These are phyloP conservation scores for Rhagoletis pomonella DNA, from an alignment of 1,140 invertebrate species.

Conservation along the genomic window DNA sequence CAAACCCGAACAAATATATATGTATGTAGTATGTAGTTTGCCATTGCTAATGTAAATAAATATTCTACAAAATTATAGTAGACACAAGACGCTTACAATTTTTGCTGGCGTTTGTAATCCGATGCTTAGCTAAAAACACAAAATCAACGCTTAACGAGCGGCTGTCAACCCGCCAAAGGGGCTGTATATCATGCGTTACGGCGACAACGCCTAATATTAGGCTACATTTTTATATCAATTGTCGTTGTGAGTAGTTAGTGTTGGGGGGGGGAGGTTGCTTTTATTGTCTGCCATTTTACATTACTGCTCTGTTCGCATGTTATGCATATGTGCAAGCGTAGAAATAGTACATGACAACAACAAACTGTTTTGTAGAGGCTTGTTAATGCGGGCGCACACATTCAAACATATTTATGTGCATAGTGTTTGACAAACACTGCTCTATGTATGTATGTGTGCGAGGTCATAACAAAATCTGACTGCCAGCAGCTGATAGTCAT, in stretches of 20 bases:
- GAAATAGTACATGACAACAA: too few species aligned
- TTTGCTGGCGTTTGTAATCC: not conserved
- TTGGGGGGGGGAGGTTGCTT: too few species aligned
- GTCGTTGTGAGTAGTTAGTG: not conserved
- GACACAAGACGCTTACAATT: not conserved
- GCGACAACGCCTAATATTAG: not conserved
- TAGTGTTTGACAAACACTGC: not conserved
- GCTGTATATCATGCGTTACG: too few species aligned
- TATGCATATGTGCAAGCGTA: too few species aligned
- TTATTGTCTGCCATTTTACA: too few species aligned
- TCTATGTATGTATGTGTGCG: not conserved
- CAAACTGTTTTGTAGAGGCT: too few species aligned
- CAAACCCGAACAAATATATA: not conserved
- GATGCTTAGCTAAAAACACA: constrained; percentile 30
- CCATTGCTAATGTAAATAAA: not conserved
- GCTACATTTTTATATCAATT: not conserved
- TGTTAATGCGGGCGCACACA: too few species aligned
- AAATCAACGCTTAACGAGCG: not conserved
- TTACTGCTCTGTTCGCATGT: too few species aligned
- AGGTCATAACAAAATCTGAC: not conserved
- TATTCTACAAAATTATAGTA: not conserved
- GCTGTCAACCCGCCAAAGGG: not conserved
- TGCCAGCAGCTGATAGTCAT: not conserved
- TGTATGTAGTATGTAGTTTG: not conserved
- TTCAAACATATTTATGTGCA: not conserved